Percentiles rank a stretch among this genome's conserved stretches.
Evolutionary conservation across 1,140 invertebrate species (phyloP).

Genomic region (Nasonia giraulti): DNA sequence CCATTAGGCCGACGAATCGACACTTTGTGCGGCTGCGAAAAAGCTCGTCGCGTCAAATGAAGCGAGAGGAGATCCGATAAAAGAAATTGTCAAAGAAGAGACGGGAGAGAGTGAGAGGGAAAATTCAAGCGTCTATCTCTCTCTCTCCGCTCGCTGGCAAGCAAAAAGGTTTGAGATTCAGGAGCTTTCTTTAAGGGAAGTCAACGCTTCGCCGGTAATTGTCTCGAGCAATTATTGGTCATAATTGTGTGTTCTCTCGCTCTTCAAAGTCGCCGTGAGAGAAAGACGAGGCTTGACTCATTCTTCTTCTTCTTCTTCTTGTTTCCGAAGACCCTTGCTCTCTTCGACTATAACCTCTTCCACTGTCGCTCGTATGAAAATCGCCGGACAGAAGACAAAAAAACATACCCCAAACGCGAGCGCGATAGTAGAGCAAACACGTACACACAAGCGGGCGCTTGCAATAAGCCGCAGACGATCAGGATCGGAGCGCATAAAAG

Average conservation of each 20-base stretch:
- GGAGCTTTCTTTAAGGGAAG: conserved; percentile 23
- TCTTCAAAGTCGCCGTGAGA: conserved; percentile 35
- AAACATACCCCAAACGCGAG: too few relatives aligned
- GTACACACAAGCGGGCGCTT: not conserved
- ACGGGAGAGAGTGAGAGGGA: conserved; percentile 45
- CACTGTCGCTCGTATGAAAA: too few relatives aligned
- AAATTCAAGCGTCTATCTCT: not conserved
- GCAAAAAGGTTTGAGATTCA: conserved; percentile 56
- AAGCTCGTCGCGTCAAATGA: conserved; percentile 72
- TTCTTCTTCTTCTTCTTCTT: not conserved
- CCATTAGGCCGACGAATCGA: conserved; percentile 72
- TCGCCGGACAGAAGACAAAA: too few relatives aligned
- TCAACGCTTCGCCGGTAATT: conserved; percentile 63
- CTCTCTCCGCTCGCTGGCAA: conserved; percentile 18
- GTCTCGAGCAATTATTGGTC: conserved; percentile 68
- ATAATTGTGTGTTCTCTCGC: conserved; percentile 56
- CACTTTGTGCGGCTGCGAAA: conserved; percentile 71
- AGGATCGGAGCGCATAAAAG: conserved; percentile 1
- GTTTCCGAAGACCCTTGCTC: not conserved
- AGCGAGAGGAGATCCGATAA: conserved; percentile 71
- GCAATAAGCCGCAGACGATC: not conserved
- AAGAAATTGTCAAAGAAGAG: conserved; percentile 72
- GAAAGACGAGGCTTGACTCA: not conserved
- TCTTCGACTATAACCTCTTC: too few relatives aligned
- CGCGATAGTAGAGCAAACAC: not conserved